Evolutionary conservation across 1,140 invertebrate species (phyloP), one percentile per base, ranked within the genome.

Genomic region (Solenopsis fugax): DNA sequence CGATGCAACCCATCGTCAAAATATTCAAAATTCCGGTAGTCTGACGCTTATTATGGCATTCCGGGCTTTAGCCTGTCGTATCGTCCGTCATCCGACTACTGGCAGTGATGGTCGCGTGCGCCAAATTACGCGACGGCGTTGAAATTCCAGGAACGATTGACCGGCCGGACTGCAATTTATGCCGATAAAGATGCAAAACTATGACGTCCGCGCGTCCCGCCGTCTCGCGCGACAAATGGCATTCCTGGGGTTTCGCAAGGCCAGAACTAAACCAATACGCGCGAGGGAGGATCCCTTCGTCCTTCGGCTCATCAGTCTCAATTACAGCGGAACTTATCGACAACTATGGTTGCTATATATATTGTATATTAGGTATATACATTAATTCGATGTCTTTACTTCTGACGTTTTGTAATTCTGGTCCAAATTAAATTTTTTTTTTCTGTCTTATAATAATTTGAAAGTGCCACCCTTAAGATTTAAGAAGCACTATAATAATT

Each of bases 31-130:
- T 92, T 90, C 91, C 65, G n/a, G 4, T 76, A 80, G 45, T 48
- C 41, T 13, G 48, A 41, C 87, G 76, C 54, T 91, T 91, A 91
- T 91, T 91, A 91, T 91, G 85, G 85, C 87, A 91, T 91, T 91
- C 90, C 88, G 45, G 10, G 48, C 81, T 65, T 16, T 50, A 60
- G 72, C 13, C 65, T 73, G 62, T 77, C 60, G 48, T 88, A 34
- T 64, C 48, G 54, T 50, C 16, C 76, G 65, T 45, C 18, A 48
- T 29, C 52, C 48, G 37, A 24, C n/a, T 24, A 52, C 52, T 62
- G 37, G 13, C 54, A 65, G 84, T 87, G 88, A 91, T 91, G 90
- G 91, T 94, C 92, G 93, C 93, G 94, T 94, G 94, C 92, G 87
- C 90, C 86, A 94, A 94, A 94, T 94, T 94, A 89, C 87, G 80